A percentile compares a stretch with the other conserved stretches of the same genome.
Evolutionary conservation across 2,888 invertebrate species (phyloP).

Genomic region (Lithophane socia): DNA sequence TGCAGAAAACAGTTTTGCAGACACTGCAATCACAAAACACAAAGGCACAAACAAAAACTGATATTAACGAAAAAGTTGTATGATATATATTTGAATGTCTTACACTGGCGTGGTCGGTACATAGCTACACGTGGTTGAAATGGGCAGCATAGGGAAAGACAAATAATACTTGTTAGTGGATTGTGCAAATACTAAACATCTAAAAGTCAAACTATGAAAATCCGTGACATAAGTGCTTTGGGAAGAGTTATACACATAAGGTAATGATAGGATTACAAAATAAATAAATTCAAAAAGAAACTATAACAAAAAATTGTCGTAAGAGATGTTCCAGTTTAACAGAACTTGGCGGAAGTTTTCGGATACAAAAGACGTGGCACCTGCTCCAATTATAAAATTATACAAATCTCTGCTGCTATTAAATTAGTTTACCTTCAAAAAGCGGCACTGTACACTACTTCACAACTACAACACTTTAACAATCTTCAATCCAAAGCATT

Average conservation of each 20-base stretch:
- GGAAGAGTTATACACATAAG: conserved; percentile 61
- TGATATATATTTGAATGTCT: conserved; percentile 81
- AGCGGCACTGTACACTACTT: conserved; percentile 68
- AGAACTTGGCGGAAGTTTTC: conserved; percentile 61
- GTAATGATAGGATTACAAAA: conserved; percentile 57
- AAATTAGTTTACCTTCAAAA: conserved; percentile 58
- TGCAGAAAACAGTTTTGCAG: conserved; percentile 55
- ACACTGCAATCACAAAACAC: conserved; percentile 65
- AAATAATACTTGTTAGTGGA: conserved; percentile 79
- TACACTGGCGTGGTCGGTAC: conserved; percentile 92
- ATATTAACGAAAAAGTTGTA: conserved; percentile 56
- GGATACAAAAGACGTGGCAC: conserved; percentile 50
- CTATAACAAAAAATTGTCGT: conserved; percentile 75
- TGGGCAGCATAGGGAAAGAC: conserved; percentile 88
- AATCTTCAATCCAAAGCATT: conserved; percentile 65
- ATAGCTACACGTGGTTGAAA: conserved; percentile 87
- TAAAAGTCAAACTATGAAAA: conserved; percentile 58
- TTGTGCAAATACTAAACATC: conserved; percentile 71
- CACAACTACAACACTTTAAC: conserved; percentile 66
- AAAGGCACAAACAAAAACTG: conserved; percentile 65
- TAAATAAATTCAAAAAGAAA: conserved; percentile 59
- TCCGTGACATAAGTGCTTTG: conserved; percentile 53
- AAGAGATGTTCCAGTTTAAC: conserved; percentile 87
- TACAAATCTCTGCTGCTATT: conserved; percentile 48
- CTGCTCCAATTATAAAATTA: conserved; percentile 45